Percentiles rank a stretch among this genome's conserved stretches.
Conservation (phyloP, 2,113 vertebrate genomes). For the Fulica atra region DNA sequence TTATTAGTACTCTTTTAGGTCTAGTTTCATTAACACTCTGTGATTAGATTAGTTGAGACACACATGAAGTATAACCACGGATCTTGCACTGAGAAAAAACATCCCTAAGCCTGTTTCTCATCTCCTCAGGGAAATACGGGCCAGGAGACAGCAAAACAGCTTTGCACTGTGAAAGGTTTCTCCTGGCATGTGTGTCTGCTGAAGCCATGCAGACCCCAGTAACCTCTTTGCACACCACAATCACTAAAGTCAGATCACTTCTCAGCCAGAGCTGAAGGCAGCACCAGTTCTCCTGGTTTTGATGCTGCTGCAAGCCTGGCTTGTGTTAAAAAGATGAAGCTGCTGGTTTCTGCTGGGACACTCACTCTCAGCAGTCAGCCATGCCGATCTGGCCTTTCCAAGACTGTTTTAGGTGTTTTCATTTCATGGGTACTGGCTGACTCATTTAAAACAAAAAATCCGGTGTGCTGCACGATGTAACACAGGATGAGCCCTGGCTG, state of each 20-base stretch:
- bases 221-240: not conserved
- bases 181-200: not conserved
- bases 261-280: not conserved
- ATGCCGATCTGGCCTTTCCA: not conserved
- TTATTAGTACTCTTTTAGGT: not conserved
- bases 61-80: not conserved
- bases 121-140: not conserved
- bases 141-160: not conserved
- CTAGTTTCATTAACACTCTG: not conserved
- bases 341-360: not conserved
- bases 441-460: not conserved
- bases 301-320: not conserved
- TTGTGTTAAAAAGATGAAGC: not conserved
- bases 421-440: not conserved
- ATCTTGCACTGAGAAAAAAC: not conserved
- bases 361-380: not conserved
- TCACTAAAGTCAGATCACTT: not conserved
- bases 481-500: not conserved
- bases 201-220: accelerated
- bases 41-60: not conserved
- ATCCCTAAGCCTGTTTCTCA: not conserved
- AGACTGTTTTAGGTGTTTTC: not conserved
- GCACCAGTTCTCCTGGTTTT: not conserved
- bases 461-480: accelerated
- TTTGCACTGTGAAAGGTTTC: not conserved